Conservation (phyloP, 2,797 vertebrate genomes). For the Menidia menidia region DNA sequence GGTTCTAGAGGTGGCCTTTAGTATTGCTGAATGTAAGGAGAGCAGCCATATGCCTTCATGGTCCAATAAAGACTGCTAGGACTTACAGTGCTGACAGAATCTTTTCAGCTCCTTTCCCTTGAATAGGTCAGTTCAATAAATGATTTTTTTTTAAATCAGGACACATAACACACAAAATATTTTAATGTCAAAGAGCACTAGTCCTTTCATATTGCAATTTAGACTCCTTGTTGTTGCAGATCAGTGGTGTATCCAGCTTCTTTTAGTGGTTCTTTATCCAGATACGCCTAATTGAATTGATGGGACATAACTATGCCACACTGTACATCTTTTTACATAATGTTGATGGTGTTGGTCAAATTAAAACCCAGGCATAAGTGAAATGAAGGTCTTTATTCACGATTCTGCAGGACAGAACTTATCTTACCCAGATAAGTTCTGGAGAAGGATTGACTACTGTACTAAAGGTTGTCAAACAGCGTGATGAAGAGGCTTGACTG, state of each 20-base stretch:
- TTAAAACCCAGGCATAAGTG: background rate
- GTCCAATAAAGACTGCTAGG: slow-evolving; percentile 22
- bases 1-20: slow-evolving; percentile 37
- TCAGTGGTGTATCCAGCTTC: background rate
- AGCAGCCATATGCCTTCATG: slow-evolving; percentile 12
- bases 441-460: too few species aligned
- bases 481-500: too few species aligned
- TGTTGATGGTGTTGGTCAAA: background rate
- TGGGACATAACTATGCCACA: background rate
- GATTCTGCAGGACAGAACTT: background rate
- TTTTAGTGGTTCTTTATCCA: background rate
- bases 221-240: too few species aligned
- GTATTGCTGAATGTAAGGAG: slow-evolving; percentile 39
- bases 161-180: too few species aligned
- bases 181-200: too few species aligned
- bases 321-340: too few species aligned
- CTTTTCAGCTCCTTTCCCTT: background rate
- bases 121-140: background rate
- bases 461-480: too few species aligned
- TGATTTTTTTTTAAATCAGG: background rate
- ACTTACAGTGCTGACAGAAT: slow-evolving; percentile 20
- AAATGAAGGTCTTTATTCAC: background rate
- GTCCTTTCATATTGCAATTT: too few species aligned
- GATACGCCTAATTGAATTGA: background rate
- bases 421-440: too few species aligned